A percentile compares a stretch with the other conserved stretches of the same genome.
Evolutionary conservation across 2,888 invertebrate species (phyloP).

Genomic region (Galerucella nymphaeae): DNA sequence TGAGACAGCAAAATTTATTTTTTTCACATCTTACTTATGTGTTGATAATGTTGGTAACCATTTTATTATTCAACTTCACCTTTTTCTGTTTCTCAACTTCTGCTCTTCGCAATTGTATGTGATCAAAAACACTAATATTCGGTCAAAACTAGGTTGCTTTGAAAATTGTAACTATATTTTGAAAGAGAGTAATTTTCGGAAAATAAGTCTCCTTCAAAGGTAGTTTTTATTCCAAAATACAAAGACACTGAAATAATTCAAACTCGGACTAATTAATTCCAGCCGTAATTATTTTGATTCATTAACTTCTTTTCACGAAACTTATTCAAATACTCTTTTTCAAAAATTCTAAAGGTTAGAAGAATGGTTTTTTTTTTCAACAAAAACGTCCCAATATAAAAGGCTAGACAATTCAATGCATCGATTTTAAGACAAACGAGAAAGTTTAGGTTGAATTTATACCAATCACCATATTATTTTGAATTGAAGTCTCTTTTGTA

Average conservation of each 20-base stretch:
- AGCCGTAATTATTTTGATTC: conserved; percentile 2
- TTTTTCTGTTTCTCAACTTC: too few relatives aligned
- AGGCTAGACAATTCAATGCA: neutral
- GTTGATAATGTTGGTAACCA: too few relatives aligned
- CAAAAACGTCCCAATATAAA: neutral
- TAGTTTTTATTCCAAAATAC: neutral
- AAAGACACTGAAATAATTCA: neutral
- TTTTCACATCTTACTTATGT: too few relatives aligned
- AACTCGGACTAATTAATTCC: conserved; percentile 3
- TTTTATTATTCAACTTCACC: too few relatives aligned
- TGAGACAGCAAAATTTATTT: too few relatives aligned
- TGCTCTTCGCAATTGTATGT: too few relatives aligned
- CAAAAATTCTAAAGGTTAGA: neutral
- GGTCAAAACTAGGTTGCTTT: neutral
- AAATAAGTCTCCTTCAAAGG: neutral
- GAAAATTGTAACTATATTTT: neutral
- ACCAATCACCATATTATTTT: neutral
- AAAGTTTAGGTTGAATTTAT: neutral
- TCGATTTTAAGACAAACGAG: neutral
- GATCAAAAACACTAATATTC: too few relatives aligned
- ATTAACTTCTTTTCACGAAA: neutral
- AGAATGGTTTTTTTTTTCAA: neutral
- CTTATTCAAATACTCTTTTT: conserved; percentile 6
- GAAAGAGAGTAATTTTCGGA: neutral
- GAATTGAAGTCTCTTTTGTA: neutral